Base-by-base conservation (phyloP, 1,140 invertebrate genomes). In the Orussus abietinus region DNA sequence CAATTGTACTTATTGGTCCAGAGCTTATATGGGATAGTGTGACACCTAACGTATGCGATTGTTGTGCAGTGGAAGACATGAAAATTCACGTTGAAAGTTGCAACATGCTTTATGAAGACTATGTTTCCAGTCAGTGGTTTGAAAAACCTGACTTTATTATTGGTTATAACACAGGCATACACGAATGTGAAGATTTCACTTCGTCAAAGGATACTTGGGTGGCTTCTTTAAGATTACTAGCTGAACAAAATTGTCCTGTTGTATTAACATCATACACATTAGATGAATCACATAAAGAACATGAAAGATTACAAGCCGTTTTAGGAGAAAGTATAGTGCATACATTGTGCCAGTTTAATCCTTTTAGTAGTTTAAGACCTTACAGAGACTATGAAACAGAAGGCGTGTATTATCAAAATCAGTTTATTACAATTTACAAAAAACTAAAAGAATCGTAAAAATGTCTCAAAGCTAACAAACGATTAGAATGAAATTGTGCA, bases 101-200 rank as follows among this genome's bases (percentile, higher is more conserved):
- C 15, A 41, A 36, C 9, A 3, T 32, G 30, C 45, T 59, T 5
- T 69, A 68, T 31, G 42, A 56, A 2, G 42, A 59, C 7, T 69
- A 62, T 34, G 13, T 45, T 1, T 4, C 34, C 2, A 49, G 26
- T 10, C 5, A 50, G 17, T n/a, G 12, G 7, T 62, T 58, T 17
- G 4, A 42, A 0, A 56, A 55, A 34, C 58, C 64, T 7, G 53
- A 69, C 46, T 38, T 65, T 14, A 47, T 64, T 20, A 28, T 67
- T 36, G 66, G 64, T 4, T 71, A 57, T 20, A 62, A 69, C 55
- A 43, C 60, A 17, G 60, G 66, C 36, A 53, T 71, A 25, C 53
- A 61, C 22, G 58, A 65, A 38, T 55, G 41, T 11, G 47, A 57
- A 22, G 40, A 61, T 46, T 38, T 53, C 9, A 25, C 40, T 7